Evolutionary conservation across 2,888 invertebrate species (phyloP), one percentile per base, ranked within the genome.

Genomic region (Morinoia aosen): DNA sequence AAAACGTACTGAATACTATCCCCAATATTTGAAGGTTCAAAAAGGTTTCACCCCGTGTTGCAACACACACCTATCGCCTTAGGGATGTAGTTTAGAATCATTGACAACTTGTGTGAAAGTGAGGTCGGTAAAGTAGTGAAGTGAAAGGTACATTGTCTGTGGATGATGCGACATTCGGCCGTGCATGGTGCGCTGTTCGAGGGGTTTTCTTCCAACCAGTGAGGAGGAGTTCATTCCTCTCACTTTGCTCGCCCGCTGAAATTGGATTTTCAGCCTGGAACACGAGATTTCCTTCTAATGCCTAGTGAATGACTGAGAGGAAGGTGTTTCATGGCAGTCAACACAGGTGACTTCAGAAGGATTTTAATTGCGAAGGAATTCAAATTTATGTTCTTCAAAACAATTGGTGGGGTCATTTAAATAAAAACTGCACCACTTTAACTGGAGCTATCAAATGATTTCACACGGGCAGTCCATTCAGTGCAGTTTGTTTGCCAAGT

Each of bases 91-190:
- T 33, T 33, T 2, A 76, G 76, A 76, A 76, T 14, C 25, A 76
- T 19, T 10, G 76, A 76, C 76, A 33, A 76, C 25, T 33, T 16
- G 39, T 39, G 90, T 90, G 90, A 90, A 90, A 90, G 90, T 90
- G 4, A 1, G 48, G 90, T 48, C 90, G 39, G 39, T 16, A 33
- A 33, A 33, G 90, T 40, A 90, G 19, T 11, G 16, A 90, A 90
- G 90, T 90, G 90, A 90, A 90, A 90, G 90, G 90, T 40, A 14
- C 90, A 40, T 90, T 40, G 90, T 90, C 39, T 90, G 39, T 12
- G 40, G 90, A 39, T 40, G 90, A 14, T 40, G 11, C 48, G 90
- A 40, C 90, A 40, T 12, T 7, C 48, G 3, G 39, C 90, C 40
- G 19, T 33, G 19, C 76, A 25, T 33, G 76, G 76, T 76, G 25